phyloP scores from a whole-genome alignment of 2,797 vertebrate species.

The Garrulus glandarius region DNA sequence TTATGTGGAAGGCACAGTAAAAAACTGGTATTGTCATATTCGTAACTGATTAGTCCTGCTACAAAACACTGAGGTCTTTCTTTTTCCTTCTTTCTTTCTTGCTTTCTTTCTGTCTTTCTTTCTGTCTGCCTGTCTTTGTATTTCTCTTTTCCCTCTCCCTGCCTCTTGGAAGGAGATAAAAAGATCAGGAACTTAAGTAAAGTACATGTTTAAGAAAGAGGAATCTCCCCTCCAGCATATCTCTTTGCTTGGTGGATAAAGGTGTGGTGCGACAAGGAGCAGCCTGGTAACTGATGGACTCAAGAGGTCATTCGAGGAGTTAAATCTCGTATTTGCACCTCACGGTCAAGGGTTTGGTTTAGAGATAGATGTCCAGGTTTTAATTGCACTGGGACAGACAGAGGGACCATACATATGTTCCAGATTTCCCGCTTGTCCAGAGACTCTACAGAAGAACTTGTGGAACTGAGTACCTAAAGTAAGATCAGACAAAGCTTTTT shows the following conservation, averaged over 20 bases:
- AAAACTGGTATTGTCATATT: neutral
- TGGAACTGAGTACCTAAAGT: neutral
- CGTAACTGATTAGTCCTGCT: neutral
- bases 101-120: no score
- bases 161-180: conserved; percentile 6
- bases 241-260: neutral
- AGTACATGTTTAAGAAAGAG: neutral
- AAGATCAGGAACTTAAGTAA: conserved; percentile 4
- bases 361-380: neutral
- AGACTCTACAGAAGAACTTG: neutral
- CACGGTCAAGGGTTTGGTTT: neutral
- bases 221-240: neutral
- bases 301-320: neutral
- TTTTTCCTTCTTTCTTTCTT: neutral
- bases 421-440: neutral
- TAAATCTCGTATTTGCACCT: neutral
- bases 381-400: neutral
- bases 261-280: neutral
- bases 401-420: neutral
- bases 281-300: neutral
- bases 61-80: neutral
- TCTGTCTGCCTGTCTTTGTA: neutral
- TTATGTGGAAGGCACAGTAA: neutral
- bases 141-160: neutral
- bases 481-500: neutral